Base-by-base conservation (phyloP, 2,888 invertebrate species). In the Crematogaster levior region DNA sequence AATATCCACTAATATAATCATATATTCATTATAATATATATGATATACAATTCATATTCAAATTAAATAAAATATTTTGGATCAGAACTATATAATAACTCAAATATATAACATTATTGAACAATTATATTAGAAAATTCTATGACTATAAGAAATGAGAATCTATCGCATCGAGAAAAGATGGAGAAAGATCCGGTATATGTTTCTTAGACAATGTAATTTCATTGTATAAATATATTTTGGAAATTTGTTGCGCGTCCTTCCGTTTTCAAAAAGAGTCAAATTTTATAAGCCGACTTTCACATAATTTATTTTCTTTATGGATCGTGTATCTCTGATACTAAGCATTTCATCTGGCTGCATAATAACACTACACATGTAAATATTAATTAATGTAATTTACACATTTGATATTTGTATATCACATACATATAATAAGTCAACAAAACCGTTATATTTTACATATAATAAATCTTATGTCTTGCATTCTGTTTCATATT, bases 301-400 rank as follows among this genome's bases (percentile, higher is more conserved):
- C 2, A 12, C 10, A 5, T 56, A 51, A 51, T 74, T 72, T 77
- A 61, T 79, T 84, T 27, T 18, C 58, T 56, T 46, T 70, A 34
- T 56, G n/a, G 30, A 80, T 66, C 27, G 10, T 40, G 15, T 10
- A 46, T 46, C 24, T 24, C 9, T 3, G 48, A 73, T 60, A 37
- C 51, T 24, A 51, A 24, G 66, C 82, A 88, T 88, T 88, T 88
- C 86, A 86, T 84, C 79, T 43, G 73, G 53, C 81, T 81, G 74
- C 73, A 72, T 75, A 86, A 82, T 82, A 15, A 83, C 88, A 88
- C 85, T 72, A 68, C 73, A 88, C 86, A 88, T 85, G 86, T n/a
- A n/a, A n/a, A n/a, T 83, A 88, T 88, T 86, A 86, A 83, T 88
- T 88, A 86, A 72, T 81, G 65, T 80, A 48, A 88, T 88, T 88